Evolutionary conservation across 2,797 vertebrate genomes (phyloP).

Genomic region (Bradypus variegatus): DNA sequence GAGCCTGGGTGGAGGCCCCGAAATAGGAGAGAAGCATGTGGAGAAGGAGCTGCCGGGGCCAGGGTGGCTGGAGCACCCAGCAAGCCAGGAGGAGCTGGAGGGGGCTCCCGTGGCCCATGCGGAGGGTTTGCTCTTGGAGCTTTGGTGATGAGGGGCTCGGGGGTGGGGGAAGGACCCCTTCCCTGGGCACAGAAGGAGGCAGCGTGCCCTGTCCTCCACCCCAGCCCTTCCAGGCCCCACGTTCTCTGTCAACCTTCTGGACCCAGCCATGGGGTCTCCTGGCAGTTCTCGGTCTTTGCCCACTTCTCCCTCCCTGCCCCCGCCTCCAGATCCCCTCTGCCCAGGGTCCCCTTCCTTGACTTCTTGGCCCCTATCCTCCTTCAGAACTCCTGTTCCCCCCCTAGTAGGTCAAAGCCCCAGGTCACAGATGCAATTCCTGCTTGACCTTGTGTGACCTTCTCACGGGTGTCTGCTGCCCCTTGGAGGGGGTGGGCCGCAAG

Average conservation of each 20-base stretch:
- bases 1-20: not conserved
- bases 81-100: not conserved
- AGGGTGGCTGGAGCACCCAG: too few species aligned
- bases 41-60: not conserved
- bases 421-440: rapidly evolving
- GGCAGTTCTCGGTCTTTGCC: not conserved
- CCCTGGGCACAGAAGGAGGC: not conserved
- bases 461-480: rapidly evolving
- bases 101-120: not conserved
- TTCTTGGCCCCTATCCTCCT: not conserved
- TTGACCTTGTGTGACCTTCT: not conserved
- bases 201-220: not conserved
- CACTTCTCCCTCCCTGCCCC: not conserved
- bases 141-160: not conserved
- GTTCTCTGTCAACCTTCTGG: not conserved
- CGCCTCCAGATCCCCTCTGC: too few species aligned
- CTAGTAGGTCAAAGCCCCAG: rapidly evolving
- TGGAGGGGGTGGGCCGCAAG: not conserved
- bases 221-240: not conserved
- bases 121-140: not conserved
- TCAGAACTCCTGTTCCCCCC: not conserved
- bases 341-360: not conserved
- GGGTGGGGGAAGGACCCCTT: too few species aligned
- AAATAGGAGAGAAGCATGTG: not conserved
- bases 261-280: too few species aligned